Evolutionary conservation across 2,797 vertebrate genomes (phyloP), one percentile per base, ranked within the genome.

Genomic region (Catharus ustulatus): DNA sequence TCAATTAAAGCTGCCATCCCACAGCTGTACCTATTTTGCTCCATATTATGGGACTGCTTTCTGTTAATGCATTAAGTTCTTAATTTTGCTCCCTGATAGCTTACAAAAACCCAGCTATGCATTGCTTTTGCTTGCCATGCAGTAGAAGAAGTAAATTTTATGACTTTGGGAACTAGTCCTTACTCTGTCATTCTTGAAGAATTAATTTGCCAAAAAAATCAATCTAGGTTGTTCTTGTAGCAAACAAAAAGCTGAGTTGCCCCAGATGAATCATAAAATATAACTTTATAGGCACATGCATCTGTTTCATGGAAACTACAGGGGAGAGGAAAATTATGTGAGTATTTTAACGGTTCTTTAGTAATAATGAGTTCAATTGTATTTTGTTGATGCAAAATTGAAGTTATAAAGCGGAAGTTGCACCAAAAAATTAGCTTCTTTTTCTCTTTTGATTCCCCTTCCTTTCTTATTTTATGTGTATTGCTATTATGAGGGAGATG

Each of bases 241-340:
- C 23, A 75, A 92, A 73, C 38, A 89, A 64, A 78, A 90, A 52
- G 64, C 30, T 94, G 74, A 86, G 38, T 74, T 90, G 38, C 15
- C 87, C 78, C 74, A 59, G 72, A 61, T 87, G 89, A 96, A 90
- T 87, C 2, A 1, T 89, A 90, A 96, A 92, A 91, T 84, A 51
- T 55, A 84, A 62, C 80, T 93, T 92, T 87, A 89, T 84, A 84
- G 68, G 79, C 42, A 76, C 16, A 45, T 83, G 69, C 84, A 90
- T 92, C 90, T 94, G 84, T 77, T 95, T 92, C 48, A 58, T 74
- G 72, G 81, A 93, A 96, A 89, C 59, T 78, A 48, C 38, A 68
- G 22, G 4, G 12, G 17, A 64, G 22, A 83, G 14, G 43, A 86
- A 84, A 72, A 86, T 64, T 26, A 51, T 76, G 79, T 77, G 61